Evolutionary conservation across 2,888 invertebrate genomes (phyloP), one percentile per base, ranked within the genome.

Genomic region (Liodrosophila aerea): DNA sequence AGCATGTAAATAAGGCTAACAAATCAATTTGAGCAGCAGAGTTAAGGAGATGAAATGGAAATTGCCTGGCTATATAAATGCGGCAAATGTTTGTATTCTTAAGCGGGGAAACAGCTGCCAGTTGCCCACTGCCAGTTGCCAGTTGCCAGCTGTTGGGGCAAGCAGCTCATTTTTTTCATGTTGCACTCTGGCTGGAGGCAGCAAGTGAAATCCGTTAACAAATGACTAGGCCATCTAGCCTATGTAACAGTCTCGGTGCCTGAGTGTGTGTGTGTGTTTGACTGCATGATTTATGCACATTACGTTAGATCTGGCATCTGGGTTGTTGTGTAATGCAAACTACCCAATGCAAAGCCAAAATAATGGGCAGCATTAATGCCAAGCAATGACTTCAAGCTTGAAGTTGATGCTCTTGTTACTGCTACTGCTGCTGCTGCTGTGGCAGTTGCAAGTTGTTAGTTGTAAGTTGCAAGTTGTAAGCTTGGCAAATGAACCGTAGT

Each of bases 271-370:
- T 31, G 53, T 27, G 27, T 59, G 45, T 52, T 68, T 56, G 66
- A 33, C 45, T 54, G 59, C 56, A 71, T 71, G 69, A 72, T 72
- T 72, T 73, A 72, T 72, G 73, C 73, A 73, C 58, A 50, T 64
- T 56, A 50, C 39, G 15, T 52, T 50, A 29, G 39, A 52, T 36
- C 11, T 33, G 37, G 16, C 15, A 7, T 11, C 11, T 40, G 41
- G n/a, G 18, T 40, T 29, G 15, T 36, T 53, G 41, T 54, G 66
- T 52, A 62, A 70, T 58, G 62, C 62, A 62, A 53, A 40, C 44
- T 31, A 47, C 40, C 58, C 39, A 40, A 61, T 45, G 61, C 47
- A 52, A 43, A 40, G 52, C 49, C 37, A 54, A 66, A 72, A 64
- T 64, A 72, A 73, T 68, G 64, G 57, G 44, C 51, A 45, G 50